phyloP scores from a whole-genome alignment of 2,113 vertebrate genomes.

The Myotis brandtii region DNA sequence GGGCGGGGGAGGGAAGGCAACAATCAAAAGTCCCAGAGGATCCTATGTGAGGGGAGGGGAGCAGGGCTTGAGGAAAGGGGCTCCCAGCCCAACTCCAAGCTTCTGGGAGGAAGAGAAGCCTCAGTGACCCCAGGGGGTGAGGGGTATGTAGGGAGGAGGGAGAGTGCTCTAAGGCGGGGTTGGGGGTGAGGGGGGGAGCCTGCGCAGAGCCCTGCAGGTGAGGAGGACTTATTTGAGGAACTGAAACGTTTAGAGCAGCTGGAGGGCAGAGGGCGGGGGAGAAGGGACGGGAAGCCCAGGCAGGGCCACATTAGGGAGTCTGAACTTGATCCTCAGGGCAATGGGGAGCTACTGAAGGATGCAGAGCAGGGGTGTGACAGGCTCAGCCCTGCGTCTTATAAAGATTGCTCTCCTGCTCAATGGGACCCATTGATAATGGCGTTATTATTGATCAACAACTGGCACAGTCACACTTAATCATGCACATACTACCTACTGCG shows the following conservation, averaged over 20 bases:
- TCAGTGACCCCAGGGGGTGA: not conserved
- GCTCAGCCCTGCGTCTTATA: not conserved
- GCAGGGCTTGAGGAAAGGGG: too few relatives aligned
- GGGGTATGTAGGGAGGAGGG: too few relatives aligned
- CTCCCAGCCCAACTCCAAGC: not conserved
- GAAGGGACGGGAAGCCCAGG: not conserved
- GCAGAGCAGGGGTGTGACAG: not conserved
- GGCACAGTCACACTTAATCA: not conserved
- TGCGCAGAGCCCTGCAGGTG: not conserved
- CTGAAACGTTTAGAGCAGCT: not conserved
- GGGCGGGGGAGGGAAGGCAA: too few relatives aligned
- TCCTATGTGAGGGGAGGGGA: not conserved
- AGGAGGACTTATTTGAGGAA: conserved; percentile 28
- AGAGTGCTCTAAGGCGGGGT: not conserved
- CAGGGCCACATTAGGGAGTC: not conserved
- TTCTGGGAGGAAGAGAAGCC: not conserved
- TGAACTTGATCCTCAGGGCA: not conserved
- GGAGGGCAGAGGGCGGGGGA: not conserved
- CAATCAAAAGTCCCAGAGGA: not conserved
- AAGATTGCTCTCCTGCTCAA: not conserved
- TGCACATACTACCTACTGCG: not conserved
- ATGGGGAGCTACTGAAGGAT: not conserved
- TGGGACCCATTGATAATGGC: not conserved
- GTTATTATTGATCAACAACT: not conserved
- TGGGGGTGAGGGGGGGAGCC: not conserved